Base-by-base conservation (phyloP, 1,140 invertebrate genomes). In the Bombus superbus region DNA sequence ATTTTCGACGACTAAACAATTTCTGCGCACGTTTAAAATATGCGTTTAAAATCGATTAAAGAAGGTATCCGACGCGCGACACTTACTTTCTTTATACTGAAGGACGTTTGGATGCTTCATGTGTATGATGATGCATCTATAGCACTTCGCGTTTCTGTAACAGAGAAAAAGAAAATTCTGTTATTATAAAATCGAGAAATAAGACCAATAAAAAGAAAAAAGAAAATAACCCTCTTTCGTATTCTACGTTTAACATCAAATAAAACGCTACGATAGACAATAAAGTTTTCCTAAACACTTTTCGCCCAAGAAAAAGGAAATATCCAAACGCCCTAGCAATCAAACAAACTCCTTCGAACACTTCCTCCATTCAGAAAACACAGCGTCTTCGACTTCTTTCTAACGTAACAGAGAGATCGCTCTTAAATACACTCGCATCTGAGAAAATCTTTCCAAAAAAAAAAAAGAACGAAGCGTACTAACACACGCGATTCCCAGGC, bases 51-150 rank as follows among this genome's bases (percentile, higher is more conserved):
- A 59, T 11, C 25, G 28, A 59, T 35, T 11, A 9, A 28, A 42
- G 25, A 8, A 40, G 4, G 8, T 11, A 28, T 6, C 9, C 2
- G 2, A 44, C 10, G 22, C 0, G 28, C 0, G 73, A 73, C 89
- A 97, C 97, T 97, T 95, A 97, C 97, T 97, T 95, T 97, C 97
- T 96, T 97, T 97, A 90, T 97, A 97, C 91, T 97, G 97, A 35
- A 97, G 95, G 28, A 97, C 97, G 88, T 97, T 97, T 10, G 93
- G 88, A 92, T 97, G 97, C 91, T 97, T 97, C 86, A 96, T 96
- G 88, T 97, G 96, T 88, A 97, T 97, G 1, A 97, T 97, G 66
- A 97, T 94, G 91, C 97, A 97, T 10, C 96, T 95, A 84, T 95
- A 96, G 92, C 97, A 97, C 25, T 93, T 95, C 5, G 95, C 95